Evolutionary conservation across 2,888 invertebrate species (phyloP), one percentile per base, ranked within the genome.

Genomic region (Pristionchus arcanus): DNA sequence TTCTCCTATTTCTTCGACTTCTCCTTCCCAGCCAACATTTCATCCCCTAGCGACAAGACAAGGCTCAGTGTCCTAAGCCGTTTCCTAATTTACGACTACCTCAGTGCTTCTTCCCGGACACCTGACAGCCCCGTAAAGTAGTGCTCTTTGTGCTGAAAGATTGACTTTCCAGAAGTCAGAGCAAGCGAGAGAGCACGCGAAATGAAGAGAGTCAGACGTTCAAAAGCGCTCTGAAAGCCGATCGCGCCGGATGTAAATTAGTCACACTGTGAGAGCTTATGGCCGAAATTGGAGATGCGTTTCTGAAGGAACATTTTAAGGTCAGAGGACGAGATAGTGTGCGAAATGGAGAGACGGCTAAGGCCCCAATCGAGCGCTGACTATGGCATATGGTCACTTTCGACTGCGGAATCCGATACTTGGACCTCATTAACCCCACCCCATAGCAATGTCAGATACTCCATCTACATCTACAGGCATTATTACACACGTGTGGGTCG

Each of bases 331-430:
- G 81, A 2, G 81, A 81, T n/a, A n/a, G n/a, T n/a, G n/a, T n/a
- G n/a, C n/a, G n/a, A n/a, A n/a, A n/a, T n/a, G n/a, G n/a, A n/a
- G n/a, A n/a, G n/a, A n/a, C n/a, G n/a, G n/a, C n/a, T n/a, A n/a
- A n/a, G n/a, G n/a, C n/a, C n/a, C n/a, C n/a, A 49, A 9, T 49
- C 42, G 42, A 49, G 13, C 0, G 13, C n/a, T n/a, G 49, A 28
- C 49, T 81, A 53, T 49, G 81, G 53, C 81, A 81, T 81, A 81
- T 81, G 81, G 81, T 81, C 81, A 28, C 81, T 81, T 81, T 53
- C 81, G 0, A 3, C 2, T 49, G 81, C 25, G n/a, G n/a, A 49
- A 81, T 81, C 49, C 49, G 81, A 81, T 53, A 81, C 81, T 53
- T 9, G n/a, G 28, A 13, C 77, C 42, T 81, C 81, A 81, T 81